Base-by-base conservation (phyloP, 2,113 vertebrate species). In the Felis chaus region DNA sequence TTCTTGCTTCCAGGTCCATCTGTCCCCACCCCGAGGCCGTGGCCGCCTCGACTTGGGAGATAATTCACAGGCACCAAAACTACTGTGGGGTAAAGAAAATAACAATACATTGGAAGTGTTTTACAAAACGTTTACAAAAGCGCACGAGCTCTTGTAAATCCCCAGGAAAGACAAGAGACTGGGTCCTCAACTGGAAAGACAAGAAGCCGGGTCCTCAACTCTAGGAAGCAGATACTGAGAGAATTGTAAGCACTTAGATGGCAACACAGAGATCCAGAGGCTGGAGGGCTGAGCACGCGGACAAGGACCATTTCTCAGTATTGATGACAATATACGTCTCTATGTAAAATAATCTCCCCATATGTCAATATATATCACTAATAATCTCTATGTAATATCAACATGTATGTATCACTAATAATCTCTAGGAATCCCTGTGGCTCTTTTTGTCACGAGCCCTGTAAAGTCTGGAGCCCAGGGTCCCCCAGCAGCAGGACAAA, bases 301-400 rank as follows among this genome's bases (percentile, higher is more conserved):
- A 48, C 0, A 0, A 0, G 4, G 7, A 0, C 16, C 23, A 7
- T 50, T 57, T 82, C 66, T 68, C 53, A n/a, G 10, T 9, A 29
- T 39, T 0, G 48, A 3, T 41, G 14, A n/a, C 33, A 53, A 6
- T 6, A 10, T 15, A 0, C 48, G 12, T 61, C 57, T 23, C 8
- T 25, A 21, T 25, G 1, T 45, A 45, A 45, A 29, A 33, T 12
- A 1, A 5, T 15, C 57, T 16, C 29, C 25, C 41, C 45, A 4
- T 3, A 15, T 16, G 29, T 16, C 13, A 45, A 4, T 4, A 16
- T 29, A 39, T 41, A 9, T 29, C 41, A 76, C 25, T 7, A 45
- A 7, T 27, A 8, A 41, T 27, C 36, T 8, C 2, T 27, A 4
- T 4, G 15, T 7, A 15, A 29, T 0, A 29, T 14, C 14, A 33